Base-by-base conservation (phyloP, 2,888 invertebrate species). In the Schrankia costaestrigalis region DNA sequence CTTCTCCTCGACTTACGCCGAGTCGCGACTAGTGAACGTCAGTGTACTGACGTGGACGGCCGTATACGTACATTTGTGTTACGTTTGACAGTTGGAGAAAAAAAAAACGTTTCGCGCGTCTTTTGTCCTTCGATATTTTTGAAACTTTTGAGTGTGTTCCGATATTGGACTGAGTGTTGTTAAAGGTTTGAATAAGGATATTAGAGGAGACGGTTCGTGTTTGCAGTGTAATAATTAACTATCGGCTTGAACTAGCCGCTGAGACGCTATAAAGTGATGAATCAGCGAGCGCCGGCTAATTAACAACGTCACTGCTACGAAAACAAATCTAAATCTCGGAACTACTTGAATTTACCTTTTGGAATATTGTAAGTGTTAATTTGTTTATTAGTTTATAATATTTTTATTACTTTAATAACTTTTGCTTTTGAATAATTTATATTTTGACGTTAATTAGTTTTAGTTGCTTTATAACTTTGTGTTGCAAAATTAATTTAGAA, bases 181-280 rank as follows among this genome's bases (percentile, higher is more conserved):
- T 64, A 49, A 63, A 63, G 43, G 46, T 48, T 46, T 58, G 30
- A 39, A 42, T n/a, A 49, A 41, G 44, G 57, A 56, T 49, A 45
- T 46, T 57, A 46, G 39, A 40, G 53, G 36, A 52, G 56, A 63
- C 68, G 52, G 59, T 51, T 39, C 64, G 68, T 69, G 64, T 60
- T 75, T 76, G 73, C 67, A 77, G 83, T 83, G 80, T 64, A 70
- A 33, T 56, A 54, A 67, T 65, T 74, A 71, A 74, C 68, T 73
- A 76, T 68, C 63, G 75, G 74, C 73, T 71, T 60, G 73, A 70
- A 73, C 69, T 75, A 73, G 76, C 78, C 78, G 72, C 66, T 77
- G 78, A 78, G 82, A 83, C 83, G 80, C 67, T 83, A 75, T 78
- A 78, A 78, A 85, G 86, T 86, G 85, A 86, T 86, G 86, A 86